Percentiles rank a stretch among this genome's conserved stretches.
Evolutionary conservation across 1,140 invertebrate species (phyloP).

Genomic region (Aphidius gifuensis): DNA sequence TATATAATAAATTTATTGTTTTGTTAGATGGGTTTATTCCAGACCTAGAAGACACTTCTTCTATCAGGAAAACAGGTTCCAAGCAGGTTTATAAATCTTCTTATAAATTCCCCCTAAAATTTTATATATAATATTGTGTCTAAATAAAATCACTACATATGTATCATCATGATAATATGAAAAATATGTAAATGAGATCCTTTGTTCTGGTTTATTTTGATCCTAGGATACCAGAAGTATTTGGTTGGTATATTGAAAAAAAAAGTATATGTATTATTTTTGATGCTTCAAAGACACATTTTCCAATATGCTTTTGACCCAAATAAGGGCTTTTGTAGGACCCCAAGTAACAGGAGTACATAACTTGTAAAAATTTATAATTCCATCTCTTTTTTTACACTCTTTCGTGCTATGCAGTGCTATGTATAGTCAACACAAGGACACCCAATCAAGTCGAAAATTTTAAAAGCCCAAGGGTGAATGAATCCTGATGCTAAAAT

Average conservation of each 20-base stretch:
- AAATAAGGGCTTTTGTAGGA: conserved; percentile 57
- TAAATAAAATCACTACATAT: not conserved
- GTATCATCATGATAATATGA: conserved; percentile 2
- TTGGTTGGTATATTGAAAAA: conserved; percentile 30
- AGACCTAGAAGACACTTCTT: conserved; percentile 51
- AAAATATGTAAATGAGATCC: conserved; percentile 54
- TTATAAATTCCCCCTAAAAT: not conserved
- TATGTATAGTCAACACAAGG: too few species aligned
- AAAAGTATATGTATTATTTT: not conserved
- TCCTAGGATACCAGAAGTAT: conserved; percentile 40
- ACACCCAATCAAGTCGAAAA: too few species aligned
- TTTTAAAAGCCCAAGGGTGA: too few species aligned
- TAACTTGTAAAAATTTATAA: conserved; percentile 29
- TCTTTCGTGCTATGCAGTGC: too few species aligned
- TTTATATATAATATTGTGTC: not conserved
- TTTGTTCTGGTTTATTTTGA: conserved; percentile 55
- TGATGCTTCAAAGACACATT: conserved; percentile 27
- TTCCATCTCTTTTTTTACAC: not conserved
- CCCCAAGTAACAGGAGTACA: conserved; percentile 49
- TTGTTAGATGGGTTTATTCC: conserved; percentile 8
- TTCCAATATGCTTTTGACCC: conserved; percentile 37
- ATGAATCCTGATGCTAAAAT: too few species aligned
- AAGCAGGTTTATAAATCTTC: conserved; percentile 6
- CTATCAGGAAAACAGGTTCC: conserved; percentile 44
- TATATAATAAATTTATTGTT: too few species aligned